Conservation (phyloP, 2,888 invertebrate species). For the Lasius fuliginosus region DNA sequence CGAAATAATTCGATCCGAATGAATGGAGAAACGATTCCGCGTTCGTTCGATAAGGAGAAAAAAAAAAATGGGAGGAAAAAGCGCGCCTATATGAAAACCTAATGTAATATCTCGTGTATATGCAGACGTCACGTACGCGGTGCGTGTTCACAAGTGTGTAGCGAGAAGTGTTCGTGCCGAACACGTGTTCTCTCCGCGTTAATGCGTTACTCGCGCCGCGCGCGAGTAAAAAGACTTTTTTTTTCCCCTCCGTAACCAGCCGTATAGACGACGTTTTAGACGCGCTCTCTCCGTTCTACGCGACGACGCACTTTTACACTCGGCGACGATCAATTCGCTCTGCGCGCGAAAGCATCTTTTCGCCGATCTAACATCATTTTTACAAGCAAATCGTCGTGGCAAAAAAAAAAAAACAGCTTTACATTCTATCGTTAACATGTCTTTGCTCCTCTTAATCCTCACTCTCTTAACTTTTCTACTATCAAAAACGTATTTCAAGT, state of each 20-base stretch:
- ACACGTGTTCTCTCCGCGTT: conserved; percentile 78
- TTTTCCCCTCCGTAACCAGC: conserved; percentile 48
- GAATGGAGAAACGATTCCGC: not conserved
- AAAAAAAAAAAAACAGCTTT: not conserved
- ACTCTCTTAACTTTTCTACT: not conserved
- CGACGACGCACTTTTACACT: conserved; percentile 62
- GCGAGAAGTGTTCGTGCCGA: conserved; percentile 75
- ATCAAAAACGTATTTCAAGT: not conserved
- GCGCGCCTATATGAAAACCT: conserved; percentile 40
- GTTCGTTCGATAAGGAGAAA: not conserved
- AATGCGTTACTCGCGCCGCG: conserved; percentile 70
- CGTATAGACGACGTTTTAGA: conserved; percentile 58
- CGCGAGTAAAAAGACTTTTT: conserved; percentile 68
- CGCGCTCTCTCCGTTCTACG: conserved; percentile 41
- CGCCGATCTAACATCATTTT: not conserved
- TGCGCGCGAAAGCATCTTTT: conserved; percentile 2
- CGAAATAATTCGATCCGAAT: not conserved
- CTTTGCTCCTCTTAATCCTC: not conserved
- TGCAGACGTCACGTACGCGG: conserved; percentile 80
- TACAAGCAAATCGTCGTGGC: not conserved
- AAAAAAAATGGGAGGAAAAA: conserved; percentile 16
- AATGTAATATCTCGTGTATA: conserved; percentile 74
- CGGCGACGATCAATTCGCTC: conserved; percentile 1
- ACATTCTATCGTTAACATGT: too few relatives aligned
- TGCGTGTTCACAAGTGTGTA: conserved; percentile 80